phyloP scores from a whole-genome alignment of 30 jellyfish, hydroid and myxozoan genomes.

The Aurelia aurita region DNA sequence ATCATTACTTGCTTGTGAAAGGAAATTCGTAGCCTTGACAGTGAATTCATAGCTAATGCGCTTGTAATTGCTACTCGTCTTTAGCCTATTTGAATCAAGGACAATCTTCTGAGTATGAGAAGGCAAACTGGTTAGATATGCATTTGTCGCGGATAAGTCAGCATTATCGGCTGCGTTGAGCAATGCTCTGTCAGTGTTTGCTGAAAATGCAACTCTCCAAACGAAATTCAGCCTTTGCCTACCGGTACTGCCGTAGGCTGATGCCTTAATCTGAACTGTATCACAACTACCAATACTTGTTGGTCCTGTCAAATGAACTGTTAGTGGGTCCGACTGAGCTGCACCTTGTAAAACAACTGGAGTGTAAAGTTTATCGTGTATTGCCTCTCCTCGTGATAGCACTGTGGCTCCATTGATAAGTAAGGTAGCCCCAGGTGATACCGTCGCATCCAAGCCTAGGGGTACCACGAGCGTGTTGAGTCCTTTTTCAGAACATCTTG shows the following conservation, averaged over 20 bases:
- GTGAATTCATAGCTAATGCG: constrained; percentile 56
- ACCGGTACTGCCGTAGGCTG: constrained; percentile 61
- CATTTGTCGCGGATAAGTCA: constrained; percentile 11
- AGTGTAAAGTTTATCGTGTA: constrained; percentile 27
- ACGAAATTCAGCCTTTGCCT: constrained; percentile 43
- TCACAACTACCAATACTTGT: constrained; percentile 67
- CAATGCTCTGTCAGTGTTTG: constrained; percentile 11
- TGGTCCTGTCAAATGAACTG: constrained; percentile 64
- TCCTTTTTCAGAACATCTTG: constrained; percentile 42
- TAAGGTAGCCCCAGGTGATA: constrained; percentile 56
- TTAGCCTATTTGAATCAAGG: background rate
- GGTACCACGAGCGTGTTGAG: constrained; percentile 16
- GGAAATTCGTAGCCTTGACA: constrained; percentile 64
- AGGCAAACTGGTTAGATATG: constrained; percentile 16
- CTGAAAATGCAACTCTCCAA: constrained; percentile 72
- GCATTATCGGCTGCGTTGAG: constrained; percentile 20
- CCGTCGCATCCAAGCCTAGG: constrained; percentile 48
- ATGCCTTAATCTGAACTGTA: constrained; percentile 31
- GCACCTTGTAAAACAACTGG: constrained; percentile 29
- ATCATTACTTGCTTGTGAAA: constrained; percentile 33
- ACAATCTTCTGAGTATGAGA: constrained; percentile 11
- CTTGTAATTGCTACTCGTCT: constrained; percentile 19
- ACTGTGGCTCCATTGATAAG: constrained; percentile 19
- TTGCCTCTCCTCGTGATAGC: constrained; percentile 23
- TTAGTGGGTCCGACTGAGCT: constrained; percentile 31